These are phyloP conservation scores for Atlantisia rogersi DNA, from an alignment of 2,113 vertebrate genomes.

Conservation along the genomic window DNA sequence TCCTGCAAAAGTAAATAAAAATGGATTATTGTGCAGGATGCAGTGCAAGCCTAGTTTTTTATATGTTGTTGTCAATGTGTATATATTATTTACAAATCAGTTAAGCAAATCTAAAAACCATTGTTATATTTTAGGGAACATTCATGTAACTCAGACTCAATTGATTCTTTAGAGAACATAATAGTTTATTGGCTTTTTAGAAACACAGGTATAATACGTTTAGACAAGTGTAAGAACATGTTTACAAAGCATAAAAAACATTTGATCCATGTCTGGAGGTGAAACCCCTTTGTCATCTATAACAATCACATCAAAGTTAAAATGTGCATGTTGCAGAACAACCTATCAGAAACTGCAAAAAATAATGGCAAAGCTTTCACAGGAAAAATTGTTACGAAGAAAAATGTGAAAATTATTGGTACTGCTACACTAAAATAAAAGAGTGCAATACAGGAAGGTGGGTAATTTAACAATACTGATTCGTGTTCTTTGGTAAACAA, in stretches of 20 bases:
- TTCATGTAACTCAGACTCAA: neutral
- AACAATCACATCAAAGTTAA: neutral
- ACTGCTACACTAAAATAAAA: neutral
- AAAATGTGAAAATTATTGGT: neutral
- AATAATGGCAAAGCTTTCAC: neutral
- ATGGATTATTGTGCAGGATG: neutral
- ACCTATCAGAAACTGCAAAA: neutral
- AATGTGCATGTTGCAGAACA: neutral
- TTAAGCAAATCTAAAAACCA: neutral
- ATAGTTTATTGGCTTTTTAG: neutral
- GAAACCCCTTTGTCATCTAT: neutral
- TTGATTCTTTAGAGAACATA: neutral
- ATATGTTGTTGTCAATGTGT: neutral
- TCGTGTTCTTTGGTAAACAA: conserved; percentile 6
- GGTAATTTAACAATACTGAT: neutral
- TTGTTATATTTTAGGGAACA: neutral
- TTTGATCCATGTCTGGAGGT: neutral
- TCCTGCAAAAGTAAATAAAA: neutral
- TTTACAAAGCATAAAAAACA: neutral
- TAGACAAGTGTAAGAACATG: neutral
- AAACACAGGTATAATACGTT: neutral
- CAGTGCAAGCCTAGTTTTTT: neutral
- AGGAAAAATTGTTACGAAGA: neutral
- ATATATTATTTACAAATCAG: neutral
- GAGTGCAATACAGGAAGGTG: neutral